Conservation (phyloP, 2,113 vertebrate genomes). For the Phyllostomus hastatus region DNA sequence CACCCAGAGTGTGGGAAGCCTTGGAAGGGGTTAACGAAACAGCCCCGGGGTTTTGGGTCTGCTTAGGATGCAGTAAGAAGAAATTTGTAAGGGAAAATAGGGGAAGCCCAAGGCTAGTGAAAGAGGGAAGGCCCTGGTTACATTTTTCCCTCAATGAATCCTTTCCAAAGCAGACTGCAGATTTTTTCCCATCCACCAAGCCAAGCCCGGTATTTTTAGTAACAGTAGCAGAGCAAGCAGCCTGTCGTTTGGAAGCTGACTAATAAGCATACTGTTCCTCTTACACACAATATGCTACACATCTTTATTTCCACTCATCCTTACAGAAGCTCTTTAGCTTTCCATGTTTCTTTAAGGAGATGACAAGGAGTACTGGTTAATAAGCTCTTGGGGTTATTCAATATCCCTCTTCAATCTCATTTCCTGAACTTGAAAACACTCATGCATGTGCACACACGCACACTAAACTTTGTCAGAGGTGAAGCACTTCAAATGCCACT, state of each 20-base stretch:
- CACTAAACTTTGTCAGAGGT: slow-evolving; percentile 66
- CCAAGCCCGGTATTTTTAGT: slow-evolving; percentile 1
- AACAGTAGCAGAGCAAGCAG: background rate
- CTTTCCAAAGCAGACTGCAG: slow-evolving; percentile 5
- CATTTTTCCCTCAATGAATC: slow-evolving; percentile 14
- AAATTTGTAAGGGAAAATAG: slow-evolving; percentile 13
- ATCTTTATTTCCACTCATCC: slow-evolving; percentile 62
- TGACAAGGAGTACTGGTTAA: slow-evolving; percentile 49
- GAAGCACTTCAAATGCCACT: slow-evolving; percentile 73
- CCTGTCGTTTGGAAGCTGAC: background rate
- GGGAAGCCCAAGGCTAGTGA: background rate
- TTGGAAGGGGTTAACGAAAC: background rate
- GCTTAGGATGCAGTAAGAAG: background rate
- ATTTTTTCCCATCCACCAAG: background rate
- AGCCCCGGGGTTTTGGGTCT: background rate
- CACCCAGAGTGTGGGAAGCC: background rate
- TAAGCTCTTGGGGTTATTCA: slow-evolving; percentile 55
- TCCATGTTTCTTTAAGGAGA: slow-evolving; percentile 49
- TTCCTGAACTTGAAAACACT: slow-evolving; percentile 67
- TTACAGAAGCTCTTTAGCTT: slow-evolving; percentile 48
- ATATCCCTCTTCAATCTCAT: slow-evolving; percentile 61
- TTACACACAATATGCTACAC: slow-evolving; percentile 9
- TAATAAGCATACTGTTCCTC: slow-evolving; percentile 27
- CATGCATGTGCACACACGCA: slow-evolving; percentile 54
- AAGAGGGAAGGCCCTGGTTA: background rate